Evolutionary conservation across 2,797 vertebrate species (phyloP).

Genomic region (Sternotherus odoratus): DNA sequence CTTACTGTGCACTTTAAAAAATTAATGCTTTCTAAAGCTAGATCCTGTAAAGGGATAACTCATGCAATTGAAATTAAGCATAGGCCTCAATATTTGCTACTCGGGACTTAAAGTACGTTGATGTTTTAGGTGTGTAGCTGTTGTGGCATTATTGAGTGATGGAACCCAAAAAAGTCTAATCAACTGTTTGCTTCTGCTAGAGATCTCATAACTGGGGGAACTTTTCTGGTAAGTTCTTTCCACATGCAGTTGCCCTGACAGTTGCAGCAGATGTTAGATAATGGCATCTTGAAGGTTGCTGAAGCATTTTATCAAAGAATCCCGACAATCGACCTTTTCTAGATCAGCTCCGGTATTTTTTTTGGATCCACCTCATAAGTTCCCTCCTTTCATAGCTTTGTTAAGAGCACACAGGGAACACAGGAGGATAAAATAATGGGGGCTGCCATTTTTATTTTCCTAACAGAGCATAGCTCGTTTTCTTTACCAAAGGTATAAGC

Average conservation of each 20-base stretch:
- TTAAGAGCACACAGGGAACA: background rate
- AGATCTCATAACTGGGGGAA: background rate
- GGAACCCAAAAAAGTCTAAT: background rate
- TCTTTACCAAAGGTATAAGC: background rate
- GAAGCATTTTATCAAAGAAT: background rate
- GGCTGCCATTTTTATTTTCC: background rate
- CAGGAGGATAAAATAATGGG: background rate
- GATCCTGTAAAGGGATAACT: background rate
- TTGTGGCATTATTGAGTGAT: background rate
- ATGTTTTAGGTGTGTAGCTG: background rate
- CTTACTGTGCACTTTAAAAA: background rate
- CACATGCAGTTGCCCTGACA: background rate
- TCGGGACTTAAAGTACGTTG: background rate
- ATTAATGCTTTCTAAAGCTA: background rate
- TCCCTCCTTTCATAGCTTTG: background rate
- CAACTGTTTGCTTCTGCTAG: background rate
- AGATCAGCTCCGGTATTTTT: background rate
- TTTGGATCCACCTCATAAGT: background rate
- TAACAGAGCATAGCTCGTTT: background rate
- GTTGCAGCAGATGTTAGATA: background rate
- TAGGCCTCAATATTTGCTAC: background rate
- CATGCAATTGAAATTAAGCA: background rate
- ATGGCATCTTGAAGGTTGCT: background rate
- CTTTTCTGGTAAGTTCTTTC: background rate
- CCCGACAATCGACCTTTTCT: background rate